Conservation (phyloP, 2,113 vertebrate species). For the Orcinus orca region DNA sequence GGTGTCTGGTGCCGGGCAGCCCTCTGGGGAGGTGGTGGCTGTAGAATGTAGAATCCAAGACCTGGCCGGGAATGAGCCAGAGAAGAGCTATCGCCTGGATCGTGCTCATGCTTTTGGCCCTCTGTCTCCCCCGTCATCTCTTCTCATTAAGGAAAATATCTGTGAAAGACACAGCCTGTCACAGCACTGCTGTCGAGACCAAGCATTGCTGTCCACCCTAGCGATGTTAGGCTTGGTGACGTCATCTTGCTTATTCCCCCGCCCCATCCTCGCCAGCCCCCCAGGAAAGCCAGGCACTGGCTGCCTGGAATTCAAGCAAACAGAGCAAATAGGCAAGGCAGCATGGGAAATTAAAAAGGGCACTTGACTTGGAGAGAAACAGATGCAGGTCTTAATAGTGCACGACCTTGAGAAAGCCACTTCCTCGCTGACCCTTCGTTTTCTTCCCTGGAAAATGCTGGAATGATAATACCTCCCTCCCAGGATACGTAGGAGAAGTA, state of each 20-base stretch:
- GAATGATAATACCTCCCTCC: neutral
- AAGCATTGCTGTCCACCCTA: neutral
- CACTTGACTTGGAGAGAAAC: neutral
- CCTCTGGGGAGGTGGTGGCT: neutral
- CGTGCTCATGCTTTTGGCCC: neutral
- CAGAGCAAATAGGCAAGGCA: neutral
- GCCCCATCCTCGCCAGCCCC: neutral
- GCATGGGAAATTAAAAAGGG: neutral
- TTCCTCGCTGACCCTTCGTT: neutral
- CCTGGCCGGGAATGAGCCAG: neutral
- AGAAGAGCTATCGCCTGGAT: neutral
- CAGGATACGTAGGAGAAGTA: neutral
- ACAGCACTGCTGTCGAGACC: neutral
- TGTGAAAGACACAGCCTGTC: neutral
- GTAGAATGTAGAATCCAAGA: neutral
- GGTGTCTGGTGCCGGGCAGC: neutral
- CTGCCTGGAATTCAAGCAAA: neutral
- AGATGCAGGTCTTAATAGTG: neutral
- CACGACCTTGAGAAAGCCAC: neutral
- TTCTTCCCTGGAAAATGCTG: neutral
- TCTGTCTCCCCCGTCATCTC: neutral
- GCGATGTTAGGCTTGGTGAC: neutral
- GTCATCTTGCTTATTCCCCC: too few species aligned
- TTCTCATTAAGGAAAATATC: neutral
- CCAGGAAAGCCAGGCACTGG: neutral